A percentile compares a stretch with the other conserved stretches of the same genome.
These are phyloP conservation scores for Idaea aversata DNA, from an alignment of 2,888 invertebrate genomes.

Conservation along the genomic window DNA sequence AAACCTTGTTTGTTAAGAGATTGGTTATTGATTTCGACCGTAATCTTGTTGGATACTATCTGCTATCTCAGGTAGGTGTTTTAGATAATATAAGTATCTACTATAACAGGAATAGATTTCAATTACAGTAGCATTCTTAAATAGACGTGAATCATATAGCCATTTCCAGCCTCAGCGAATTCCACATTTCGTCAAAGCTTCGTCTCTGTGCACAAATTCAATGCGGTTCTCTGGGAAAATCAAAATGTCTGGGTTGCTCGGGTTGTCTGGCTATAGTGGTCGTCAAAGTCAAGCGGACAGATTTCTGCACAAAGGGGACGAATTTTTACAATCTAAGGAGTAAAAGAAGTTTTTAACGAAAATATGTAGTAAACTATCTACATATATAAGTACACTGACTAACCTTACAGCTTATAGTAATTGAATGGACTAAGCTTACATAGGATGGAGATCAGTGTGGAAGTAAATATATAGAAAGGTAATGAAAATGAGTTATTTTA, in stretches of 20 bases:
- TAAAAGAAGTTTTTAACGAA: too few species aligned
- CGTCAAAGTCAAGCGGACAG: background rate
- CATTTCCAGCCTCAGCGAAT: constrained; percentile 29
- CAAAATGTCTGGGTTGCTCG: background rate
- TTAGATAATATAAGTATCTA: background rate
- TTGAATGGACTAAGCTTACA: too few species aligned
- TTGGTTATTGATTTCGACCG: too few species aligned
- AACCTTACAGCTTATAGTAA: too few species aligned
- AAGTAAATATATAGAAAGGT: too few species aligned
- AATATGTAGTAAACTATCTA: too few species aligned
- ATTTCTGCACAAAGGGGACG: background rate
- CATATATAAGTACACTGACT: too few species aligned
- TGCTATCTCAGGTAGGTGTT: too few species aligned
- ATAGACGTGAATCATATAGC: background rate
- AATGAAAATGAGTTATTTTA: too few species aligned
- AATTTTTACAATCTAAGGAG: background rate
- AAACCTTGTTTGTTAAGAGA: too few species aligned
- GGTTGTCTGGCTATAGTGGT: background rate
- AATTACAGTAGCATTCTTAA: background rate
- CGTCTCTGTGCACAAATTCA: constrained; percentile 11
- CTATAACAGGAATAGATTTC: background rate
- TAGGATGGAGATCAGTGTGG: too few species aligned
- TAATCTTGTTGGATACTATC: too few species aligned
- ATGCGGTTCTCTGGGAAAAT: background rate
- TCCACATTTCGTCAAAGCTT: constrained; percentile 36